Base-by-base conservation (phyloP, 2,888 invertebrate genomes). In the Epistrophe grossulariae region DNA sequence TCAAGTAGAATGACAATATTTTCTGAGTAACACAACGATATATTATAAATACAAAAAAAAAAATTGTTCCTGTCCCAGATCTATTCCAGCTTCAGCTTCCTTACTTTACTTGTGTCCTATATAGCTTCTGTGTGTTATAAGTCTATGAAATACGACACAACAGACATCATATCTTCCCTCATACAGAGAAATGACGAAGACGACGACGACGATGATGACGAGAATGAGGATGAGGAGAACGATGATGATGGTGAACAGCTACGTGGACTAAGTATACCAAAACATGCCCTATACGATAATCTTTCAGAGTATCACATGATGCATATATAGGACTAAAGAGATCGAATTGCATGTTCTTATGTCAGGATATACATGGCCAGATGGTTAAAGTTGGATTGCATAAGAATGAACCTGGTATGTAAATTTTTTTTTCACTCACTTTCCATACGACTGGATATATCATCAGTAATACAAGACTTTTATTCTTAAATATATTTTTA, bases 31-130 rank as follows among this genome's bases (percentile, higher is more conserved):
- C 45, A 28, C 10, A 28, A 38, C 15, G n/a, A 11, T 35, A 45
- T 60, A 45, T 60, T 60, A 68, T 35, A 24, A 43, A 15, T 60
- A 68, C 9, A 24, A 43, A 15, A 7, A 24, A n/a, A 76, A 72
- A 60, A 40, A 84, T 68, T 77, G 60, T 90, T 90, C 88, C 68
- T 78, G 74, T 84, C 85, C 80, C 83, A 84, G 89, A 90, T 87
- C 88, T 89, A 79, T 66, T 68, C 52, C 55, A 45, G 62, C 35
- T 40, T 24, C 24, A 35, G 17, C 13, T 40, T 38, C 38, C 52
- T 55, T 2, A 15, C 35, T 19, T 40, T 2, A 15, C 50, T 35
- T 17, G 9, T 50, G 24, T 8, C 40, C 40, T 43, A 4, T 31
- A 19, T n/a, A 24, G 24, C 24, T 24, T 15, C 9, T 62, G 40